Conservation (phyloP, 2,888 invertebrate genomes). For the Drosophila subquinaria region DNA sequence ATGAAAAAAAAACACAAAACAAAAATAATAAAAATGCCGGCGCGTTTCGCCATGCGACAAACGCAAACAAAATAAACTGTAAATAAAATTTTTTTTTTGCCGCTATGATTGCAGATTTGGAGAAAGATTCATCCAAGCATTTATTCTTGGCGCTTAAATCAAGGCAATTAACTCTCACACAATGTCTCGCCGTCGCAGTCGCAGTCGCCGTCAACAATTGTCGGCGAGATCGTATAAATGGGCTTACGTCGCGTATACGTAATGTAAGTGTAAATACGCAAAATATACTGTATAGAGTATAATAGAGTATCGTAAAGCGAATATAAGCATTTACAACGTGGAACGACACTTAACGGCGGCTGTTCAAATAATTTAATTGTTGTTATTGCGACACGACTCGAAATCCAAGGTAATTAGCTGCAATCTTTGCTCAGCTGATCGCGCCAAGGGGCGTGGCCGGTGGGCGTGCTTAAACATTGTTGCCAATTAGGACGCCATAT, state of each 20-base stretch:
- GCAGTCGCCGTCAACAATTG: constrained; percentile 10
- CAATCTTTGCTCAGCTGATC: constrained; percentile 33
- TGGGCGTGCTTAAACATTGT: constrained; percentile 37
- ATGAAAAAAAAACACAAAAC: constrained; percentile 18
- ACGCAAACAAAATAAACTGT: constrained; percentile 44
- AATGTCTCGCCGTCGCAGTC: neutral
- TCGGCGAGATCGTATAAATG: constrained; percentile 27
- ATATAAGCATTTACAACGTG: constrained; percentile 32
- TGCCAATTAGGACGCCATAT: constrained; percentile 56
- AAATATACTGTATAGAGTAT: constrained; percentile 20
- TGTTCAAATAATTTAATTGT: constrained; percentile 52
- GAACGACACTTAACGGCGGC: constrained; percentile 35
- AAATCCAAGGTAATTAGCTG: constrained; percentile 47
- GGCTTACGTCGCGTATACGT: constrained; percentile 58
- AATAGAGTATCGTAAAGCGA: constrained; percentile 1
- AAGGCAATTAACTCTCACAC: constrained; percentile 35
- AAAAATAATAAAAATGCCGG: constrained; percentile 45
- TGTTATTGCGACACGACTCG: constrained; percentile 35
- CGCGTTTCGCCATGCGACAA: constrained; percentile 39
- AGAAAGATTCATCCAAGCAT: constrained; percentile 20
- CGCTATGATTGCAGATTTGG: constrained; percentile 32
- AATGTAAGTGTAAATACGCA: constrained; percentile 46
- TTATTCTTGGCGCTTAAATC: constrained; percentile 36
- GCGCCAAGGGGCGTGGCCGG: constrained; percentile 6
- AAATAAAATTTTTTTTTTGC: constrained; percentile 36